Conservation (phyloP, 2,888 invertebrate species). For the Glaucopsyche alexis region DNA sequence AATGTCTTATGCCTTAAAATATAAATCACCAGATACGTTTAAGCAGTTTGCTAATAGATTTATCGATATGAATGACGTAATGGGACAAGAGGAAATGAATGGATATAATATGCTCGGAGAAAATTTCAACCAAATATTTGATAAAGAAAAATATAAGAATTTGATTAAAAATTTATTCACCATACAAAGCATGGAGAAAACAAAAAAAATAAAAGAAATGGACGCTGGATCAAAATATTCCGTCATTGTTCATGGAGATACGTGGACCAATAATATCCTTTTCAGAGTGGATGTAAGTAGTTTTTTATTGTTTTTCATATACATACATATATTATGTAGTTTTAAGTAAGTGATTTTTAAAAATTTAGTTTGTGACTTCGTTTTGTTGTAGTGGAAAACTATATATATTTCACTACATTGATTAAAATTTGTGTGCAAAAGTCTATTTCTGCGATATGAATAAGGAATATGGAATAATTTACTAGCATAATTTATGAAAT, state of each 20-base stretch:
- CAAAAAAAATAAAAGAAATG: constrained; percentile 15
- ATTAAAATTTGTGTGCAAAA: too few relatives aligned
- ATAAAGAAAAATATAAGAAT: not conserved
- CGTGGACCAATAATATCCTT: constrained; percentile 28
- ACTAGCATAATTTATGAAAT: too few relatives aligned
- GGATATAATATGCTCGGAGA: constrained; percentile 2
- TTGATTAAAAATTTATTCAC: not conserved
- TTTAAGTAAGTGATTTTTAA: too few relatives aligned
- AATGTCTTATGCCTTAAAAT: constrained; percentile 26
- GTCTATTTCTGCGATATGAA: too few relatives aligned
- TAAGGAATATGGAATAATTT: too few relatives aligned
- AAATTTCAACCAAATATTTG: constrained; percentile 18
- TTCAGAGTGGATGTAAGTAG: constrained; percentile 27
- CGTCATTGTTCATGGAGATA: constrained; percentile 28
- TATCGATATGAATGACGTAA: constrained; percentile 3
- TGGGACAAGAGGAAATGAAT: not conserved
- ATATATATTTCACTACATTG: too few relatives aligned
- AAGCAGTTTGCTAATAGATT: constrained; percentile 21
- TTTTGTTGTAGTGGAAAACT: not conserved
- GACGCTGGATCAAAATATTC: constrained; percentile 28
- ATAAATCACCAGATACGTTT: constrained; percentile 22
- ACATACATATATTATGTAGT: not conserved
- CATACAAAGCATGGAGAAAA: not conserved
- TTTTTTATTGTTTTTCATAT: not conserved
- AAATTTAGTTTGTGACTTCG: not conserved